phyloP scores from a whole-genome alignment of 2,113 vertebrate genomes.

The Centrocercus urophasianus region DNA sequence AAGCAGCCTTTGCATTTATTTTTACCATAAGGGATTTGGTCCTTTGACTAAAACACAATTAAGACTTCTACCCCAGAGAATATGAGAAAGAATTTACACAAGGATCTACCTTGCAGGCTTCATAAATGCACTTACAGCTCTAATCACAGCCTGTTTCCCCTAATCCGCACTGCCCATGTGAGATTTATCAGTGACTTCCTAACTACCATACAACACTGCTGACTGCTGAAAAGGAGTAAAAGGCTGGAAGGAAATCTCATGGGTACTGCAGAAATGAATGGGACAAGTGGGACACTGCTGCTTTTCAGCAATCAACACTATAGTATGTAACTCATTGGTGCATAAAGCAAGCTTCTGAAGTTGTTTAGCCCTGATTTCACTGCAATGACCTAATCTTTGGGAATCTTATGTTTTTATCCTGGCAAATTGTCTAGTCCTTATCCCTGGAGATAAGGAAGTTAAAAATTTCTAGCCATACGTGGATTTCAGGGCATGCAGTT shows the following conservation, averaged over 20 bases:
- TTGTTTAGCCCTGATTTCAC: not conserved
- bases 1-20: not conserved
- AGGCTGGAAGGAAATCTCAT: conserved; percentile 27
- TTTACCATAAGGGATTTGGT: not conserved
- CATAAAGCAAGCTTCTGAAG: not conserved
- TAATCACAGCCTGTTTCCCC: not conserved
- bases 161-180: not conserved
- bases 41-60: not conserved
- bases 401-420: conserved; percentile 1
- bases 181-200: conserved; percentile 53
- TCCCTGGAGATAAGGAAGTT: conserved; percentile 31
- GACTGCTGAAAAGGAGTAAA: conserved; percentile 44
- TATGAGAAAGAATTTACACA: not conserved
- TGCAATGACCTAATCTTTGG: not conserved
- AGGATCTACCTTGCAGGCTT: not conserved
- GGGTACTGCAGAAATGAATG: conserved; percentile 20
- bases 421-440: conserved; percentile 29
- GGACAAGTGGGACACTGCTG: not conserved
- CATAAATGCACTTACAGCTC: conserved; percentile 7
- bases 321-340: not conserved
- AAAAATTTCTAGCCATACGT: conserved; percentile 31
- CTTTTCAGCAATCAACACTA: conserved; percentile 35
- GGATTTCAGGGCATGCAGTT: not conserved
- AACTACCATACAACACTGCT: not conserved
- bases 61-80: not conserved